These are phyloP conservation scores for Apodemia zela DNA, from an alignment of 2,888 invertebrate species.

Conservation along the genomic window DNA sequence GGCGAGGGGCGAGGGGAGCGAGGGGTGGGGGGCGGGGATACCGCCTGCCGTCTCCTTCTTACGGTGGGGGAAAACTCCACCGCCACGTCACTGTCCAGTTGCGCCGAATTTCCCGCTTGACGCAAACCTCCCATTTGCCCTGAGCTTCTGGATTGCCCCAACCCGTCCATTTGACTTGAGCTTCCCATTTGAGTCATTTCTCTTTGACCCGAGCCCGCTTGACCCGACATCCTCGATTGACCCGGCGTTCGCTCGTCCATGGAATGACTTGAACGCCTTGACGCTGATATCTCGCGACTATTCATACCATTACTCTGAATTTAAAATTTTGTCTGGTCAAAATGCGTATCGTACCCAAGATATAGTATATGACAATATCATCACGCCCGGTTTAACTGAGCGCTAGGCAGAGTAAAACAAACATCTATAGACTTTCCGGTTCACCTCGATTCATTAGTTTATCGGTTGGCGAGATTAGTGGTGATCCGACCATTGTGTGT, in stretches of 20 bases:
- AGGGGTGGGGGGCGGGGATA: conserved; percentile 34
- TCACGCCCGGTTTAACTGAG: too few relatives aligned
- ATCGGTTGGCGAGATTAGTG: too few relatives aligned
- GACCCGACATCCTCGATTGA: background rate
- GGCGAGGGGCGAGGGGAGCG: conserved; percentile 31
- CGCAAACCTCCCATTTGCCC: background rate
- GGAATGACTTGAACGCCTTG: background rate
- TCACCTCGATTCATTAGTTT: too few relatives aligned
- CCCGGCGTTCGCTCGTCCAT: background rate
- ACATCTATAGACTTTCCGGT: too few relatives aligned
- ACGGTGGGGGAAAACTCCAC: conserved; percentile 56
- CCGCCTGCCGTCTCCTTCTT: conserved; percentile 54
- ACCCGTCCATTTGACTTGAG: background rate
- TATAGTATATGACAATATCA: too few relatives aligned
- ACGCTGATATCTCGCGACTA: background rate
- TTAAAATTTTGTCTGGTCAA: background rate
- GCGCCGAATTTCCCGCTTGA: conserved; percentile 15
- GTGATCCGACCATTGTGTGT: too few relatives aligned
- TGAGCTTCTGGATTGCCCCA: background rate
- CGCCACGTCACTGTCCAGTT: conserved; percentile 25
- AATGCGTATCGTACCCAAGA: too few relatives aligned
- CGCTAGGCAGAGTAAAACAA: too few relatives aligned
- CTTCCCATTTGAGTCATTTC: background rate
- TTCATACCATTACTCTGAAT: background rate
- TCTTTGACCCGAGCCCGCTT: background rate